These are phyloP conservation scores for Hetaerina titia DNA, from an alignment of 2,888 invertebrate genomes.

Conservation along the genomic window DNA sequence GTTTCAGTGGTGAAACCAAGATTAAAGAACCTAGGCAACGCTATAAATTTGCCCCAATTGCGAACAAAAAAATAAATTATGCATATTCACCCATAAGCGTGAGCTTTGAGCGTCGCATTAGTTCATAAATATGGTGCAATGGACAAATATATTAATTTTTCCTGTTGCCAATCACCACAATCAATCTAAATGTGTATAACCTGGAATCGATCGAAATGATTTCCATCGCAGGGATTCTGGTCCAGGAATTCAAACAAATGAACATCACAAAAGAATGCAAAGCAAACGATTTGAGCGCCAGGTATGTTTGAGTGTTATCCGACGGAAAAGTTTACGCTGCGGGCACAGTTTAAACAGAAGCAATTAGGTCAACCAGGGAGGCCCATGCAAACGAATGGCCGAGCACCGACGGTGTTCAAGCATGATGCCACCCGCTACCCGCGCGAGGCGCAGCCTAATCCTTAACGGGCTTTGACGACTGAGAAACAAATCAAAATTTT, in stretches of 20 bases:
- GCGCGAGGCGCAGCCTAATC: neutral
- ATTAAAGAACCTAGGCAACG: neutral
- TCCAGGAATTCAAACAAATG: neutral
- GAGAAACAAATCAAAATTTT: neutral
- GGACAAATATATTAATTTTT: neutral
- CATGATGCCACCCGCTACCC: neutral
- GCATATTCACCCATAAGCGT: neutral
- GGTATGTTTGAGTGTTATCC: neutral
- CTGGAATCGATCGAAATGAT: neutral
- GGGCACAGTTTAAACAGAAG: neutral
- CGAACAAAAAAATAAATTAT: neutral
- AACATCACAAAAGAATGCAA: neutral
- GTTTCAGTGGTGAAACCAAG: neutral
- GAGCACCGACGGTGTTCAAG: neutral
- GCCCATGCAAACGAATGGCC: neutral
- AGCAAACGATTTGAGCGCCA: neutral
- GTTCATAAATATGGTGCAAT: neutral
- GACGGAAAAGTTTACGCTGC: neutral
- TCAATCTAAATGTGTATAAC: neutral
- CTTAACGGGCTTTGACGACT: neutral
- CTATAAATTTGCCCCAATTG: neutral
- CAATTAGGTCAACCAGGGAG: conserved; percentile 1
- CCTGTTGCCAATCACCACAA: neutral
- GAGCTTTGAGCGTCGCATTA: neutral
- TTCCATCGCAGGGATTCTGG: neutral